Base-by-base conservation (phyloP, 2,888 invertebrate species). In the Leucania comma region DNA sequence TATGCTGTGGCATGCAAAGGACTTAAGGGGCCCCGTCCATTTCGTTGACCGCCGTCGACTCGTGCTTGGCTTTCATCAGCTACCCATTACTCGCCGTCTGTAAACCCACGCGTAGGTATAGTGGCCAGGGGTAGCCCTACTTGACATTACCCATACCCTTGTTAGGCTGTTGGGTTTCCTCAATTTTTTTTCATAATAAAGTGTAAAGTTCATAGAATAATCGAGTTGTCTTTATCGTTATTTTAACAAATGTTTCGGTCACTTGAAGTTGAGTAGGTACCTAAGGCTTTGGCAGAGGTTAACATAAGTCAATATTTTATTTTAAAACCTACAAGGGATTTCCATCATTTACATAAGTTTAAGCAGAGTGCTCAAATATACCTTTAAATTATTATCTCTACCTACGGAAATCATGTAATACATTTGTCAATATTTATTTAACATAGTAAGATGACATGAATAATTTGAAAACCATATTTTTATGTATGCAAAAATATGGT, bases 381-480 rank as follows among this genome's bases (percentile, higher is more conserved):
- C 51, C 42, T 8, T 32, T 10, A 53, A 32, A 32, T 56, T 56
- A 57, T 63, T 54, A 35, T 57, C 48, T 59, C 6, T 42, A 17
- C 42, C 17, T 10, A 62, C 26, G 78, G 32, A 61, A 51, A 53
- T 53, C 38, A 32, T 78, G 38, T 62, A 32, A 70, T 38, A 59
- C 53, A 63, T 76, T 54, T 53, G 51, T 61, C 75, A 73, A 75
- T 75, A 75, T 58, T 57, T 51, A 53, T 68, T 58, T 14, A 53
- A 26, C 46, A 58, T 62, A 58, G 38, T 14, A 14, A 17, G 20
- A 22, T 58, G 70, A 53, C 70, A 69, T 32, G 50, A 69, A 26
- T 50, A 54, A 62, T 75, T 51, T 51, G 14, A 57, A 17, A 57
- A 48, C 1, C 48, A 50, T 17, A 38, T 56, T 32, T 17, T 71